These are phyloP conservation scores for Drosophila watanabei DNA, from an alignment of 1,140 invertebrate genomes.

Conservation along the genomic window DNA sequence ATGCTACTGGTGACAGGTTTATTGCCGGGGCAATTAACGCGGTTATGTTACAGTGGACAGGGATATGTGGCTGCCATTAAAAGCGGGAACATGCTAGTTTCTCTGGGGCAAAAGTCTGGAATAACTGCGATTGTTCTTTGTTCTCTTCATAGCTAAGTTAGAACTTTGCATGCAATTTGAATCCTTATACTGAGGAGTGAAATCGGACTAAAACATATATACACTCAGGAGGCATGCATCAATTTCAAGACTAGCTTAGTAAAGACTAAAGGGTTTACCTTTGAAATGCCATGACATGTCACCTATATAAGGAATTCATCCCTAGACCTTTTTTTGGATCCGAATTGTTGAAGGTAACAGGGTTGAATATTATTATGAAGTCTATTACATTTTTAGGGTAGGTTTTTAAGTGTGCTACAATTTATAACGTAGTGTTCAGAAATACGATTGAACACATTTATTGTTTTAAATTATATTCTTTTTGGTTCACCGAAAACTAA, in stretches of 20 bases:
- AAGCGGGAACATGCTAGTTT: neutral
- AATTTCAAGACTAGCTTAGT: neutral
- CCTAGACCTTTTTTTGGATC: neutral
- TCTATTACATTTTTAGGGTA: neutral
- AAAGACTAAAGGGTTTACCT: neutral
- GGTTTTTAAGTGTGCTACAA: neutral
- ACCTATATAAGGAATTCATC: neutral
- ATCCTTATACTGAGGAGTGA: neutral
- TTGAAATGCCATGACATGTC: neutral
- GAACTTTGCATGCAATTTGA: neutral
- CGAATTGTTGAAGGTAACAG: neutral
- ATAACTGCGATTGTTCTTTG: neutral
- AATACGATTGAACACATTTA: neutral
- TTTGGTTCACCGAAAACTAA: neutral
- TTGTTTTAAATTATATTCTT: neutral
- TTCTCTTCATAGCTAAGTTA: neutral
- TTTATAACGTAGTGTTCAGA: neutral
- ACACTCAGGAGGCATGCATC: neutral
- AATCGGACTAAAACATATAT: neutral
- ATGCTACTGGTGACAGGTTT: constrained; percentile 46
- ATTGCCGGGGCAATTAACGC: constrained; percentile 43
- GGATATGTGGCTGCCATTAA: constrained; percentile 7
- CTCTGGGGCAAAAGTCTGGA: constrained; percentile 1
- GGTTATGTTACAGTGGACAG: constrained; percentile 5
- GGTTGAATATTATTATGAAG: neutral